These are phyloP conservation scores for Rhysida immarginata DNA, from an alignment of 1,140 invertebrate species.

Conservation along the genomic window DNA sequence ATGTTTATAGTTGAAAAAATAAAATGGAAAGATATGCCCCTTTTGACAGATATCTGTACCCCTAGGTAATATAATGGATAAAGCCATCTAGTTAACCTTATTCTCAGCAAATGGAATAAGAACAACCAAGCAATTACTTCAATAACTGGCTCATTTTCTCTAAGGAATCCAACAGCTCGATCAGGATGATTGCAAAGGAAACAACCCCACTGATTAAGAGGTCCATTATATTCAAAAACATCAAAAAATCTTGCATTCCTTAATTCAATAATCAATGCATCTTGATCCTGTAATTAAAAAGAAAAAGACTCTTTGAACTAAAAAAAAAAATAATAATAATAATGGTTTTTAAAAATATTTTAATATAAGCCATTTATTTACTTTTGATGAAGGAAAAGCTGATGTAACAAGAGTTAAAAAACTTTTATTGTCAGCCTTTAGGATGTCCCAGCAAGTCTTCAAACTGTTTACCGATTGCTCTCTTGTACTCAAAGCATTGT, in stretches of 20 bases:
- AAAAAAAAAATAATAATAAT: background rate
- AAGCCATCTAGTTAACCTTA: no score
- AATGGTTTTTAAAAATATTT: background rate
- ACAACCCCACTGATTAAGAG: slow-evolving; percentile 55
- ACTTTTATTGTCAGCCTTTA: slow-evolving; percentile 74
- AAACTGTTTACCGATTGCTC: slow-evolving; percentile 66
- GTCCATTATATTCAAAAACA: slow-evolving; percentile 63
- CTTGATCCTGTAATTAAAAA: slow-evolving; percentile 51
- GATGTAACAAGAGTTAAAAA: slow-evolving; percentile 83
- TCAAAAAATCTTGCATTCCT: slow-evolving; percentile 77
- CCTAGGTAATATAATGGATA: no score
- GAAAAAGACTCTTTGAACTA: background rate
- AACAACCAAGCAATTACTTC: no score
- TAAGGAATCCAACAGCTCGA: slow-evolving; percentile 59
- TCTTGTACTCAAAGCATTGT: slow-evolving; percentile 60
- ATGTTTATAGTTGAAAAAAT: no score
- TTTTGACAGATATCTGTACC: no score
- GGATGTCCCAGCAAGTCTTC: slow-evolving; percentile 82
- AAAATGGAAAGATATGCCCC: no score
- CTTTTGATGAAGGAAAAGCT: slow-evolving; percentile 73
- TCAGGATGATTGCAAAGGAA: slow-evolving; percentile 85
- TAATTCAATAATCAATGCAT: slow-evolving; percentile 65
- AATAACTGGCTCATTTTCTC: slow-evolving; percentile 36
- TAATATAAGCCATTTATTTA: no score
- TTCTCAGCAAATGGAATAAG: no score